Evolutionary conservation across 2,113 vertebrate species (phyloP), one percentile per base, ranked within the genome.

Genomic region (Odontophorus gujanensis): DNA sequence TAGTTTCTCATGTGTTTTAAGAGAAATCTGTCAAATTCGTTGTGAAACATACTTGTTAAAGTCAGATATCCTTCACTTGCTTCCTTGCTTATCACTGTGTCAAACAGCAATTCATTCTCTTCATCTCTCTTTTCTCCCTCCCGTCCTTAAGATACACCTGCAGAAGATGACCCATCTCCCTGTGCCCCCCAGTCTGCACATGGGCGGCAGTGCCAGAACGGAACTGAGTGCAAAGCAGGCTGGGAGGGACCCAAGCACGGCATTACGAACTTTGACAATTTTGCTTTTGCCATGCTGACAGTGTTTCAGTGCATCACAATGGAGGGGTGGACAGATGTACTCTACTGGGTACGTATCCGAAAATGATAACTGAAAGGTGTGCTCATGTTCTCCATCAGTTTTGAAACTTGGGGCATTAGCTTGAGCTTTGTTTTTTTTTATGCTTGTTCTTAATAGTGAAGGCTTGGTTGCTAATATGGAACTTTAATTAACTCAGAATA

Each of bases 291-390:
- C 96, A 99, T 99, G 99, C 95, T 99, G 90, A 99, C 99, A 0
- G 99, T 99, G 93, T 99, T 99, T 96, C 99, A 99, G 97, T 99
- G 99, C 97, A 99, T 99, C 98, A 99, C 99, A 32, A 99, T 99
- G 99, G 99, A 99, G 95, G 99, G 99, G 92, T 99, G 99, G 99
- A 99, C 99, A 0, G 99, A 99, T 5, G 99, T 99, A 26, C 97
- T 99, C 1, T 99, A 99, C 97, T 99, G 99, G 99, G 99, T 99
- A 98, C 95, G 99, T 98, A 98, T 96, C 93, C 40, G 25, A 82
- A 86, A 77, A 72, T 32, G 51, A 48, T 30, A 1, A 13, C 28
- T 48, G 28, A 1, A 38, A 24, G 47, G 74, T 7, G 17, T n/a
- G 61, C 74, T 63, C 5, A 0, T 20, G 30, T 45, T 55, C 55